Evolutionary conservation across 2,113 vertebrate species (phyloP).

Genomic region (Scomber scombrus): DNA sequence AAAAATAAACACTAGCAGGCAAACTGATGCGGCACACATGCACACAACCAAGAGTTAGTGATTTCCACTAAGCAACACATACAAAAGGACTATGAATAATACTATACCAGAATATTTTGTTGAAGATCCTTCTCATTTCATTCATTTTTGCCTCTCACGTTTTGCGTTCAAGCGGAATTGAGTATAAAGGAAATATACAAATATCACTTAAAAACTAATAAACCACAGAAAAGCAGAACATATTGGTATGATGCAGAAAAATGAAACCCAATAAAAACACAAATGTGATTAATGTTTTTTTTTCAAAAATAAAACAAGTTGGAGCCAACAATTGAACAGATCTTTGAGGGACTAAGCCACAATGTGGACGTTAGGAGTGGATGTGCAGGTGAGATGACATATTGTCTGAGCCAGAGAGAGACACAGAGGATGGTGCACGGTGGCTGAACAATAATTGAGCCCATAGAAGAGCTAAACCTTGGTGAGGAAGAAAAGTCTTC

Average conservation of each 20-base stretch:
- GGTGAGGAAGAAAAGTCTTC: slow-evolving; percentile 2
- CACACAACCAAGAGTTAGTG: background rate
- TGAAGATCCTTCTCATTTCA: background rate
- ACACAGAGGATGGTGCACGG: background rate
- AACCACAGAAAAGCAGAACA: background rate
- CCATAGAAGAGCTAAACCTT: slow-evolving; percentile 13
- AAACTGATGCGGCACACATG: background rate
- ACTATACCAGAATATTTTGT: background rate
- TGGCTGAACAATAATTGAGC: slow-evolving; percentile 16
- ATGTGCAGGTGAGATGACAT: background rate
- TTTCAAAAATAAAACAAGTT: background rate
- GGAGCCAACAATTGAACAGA: background rate
- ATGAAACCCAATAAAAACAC: background rate
- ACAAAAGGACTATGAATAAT: background rate
- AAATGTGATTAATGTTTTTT: background rate
- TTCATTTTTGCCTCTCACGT: too few species aligned
- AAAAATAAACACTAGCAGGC: background rate
- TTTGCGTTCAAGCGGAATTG: background rate
- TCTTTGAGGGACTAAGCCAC: background rate
- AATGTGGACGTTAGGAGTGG: background rate
- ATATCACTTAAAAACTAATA: too few species aligned
- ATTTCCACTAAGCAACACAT: background rate
- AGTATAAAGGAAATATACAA: background rate
- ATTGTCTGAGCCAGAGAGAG: slow-evolving; percentile 15
- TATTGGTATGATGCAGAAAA: background rate